A percentile compares a stretch with the other conserved stretches of the same genome.
These are phyloP conservation scores for Drosophila basisetae DNA, from an alignment of 2,888 invertebrate genomes.

Conservation along the genomic window DNA sequence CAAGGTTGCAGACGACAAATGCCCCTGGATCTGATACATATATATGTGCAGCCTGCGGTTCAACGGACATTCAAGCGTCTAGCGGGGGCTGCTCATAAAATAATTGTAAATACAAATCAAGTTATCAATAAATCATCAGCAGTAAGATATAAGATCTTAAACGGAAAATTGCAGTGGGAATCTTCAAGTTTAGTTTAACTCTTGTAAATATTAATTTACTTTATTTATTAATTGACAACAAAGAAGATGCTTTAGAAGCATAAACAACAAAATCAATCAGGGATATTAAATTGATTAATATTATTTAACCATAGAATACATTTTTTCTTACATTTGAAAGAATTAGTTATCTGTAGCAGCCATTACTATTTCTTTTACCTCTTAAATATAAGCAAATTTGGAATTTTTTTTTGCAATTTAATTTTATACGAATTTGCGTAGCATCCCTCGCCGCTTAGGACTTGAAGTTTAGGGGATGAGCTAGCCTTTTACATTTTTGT, in stretches of 20 bases:
- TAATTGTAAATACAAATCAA: not conserved
- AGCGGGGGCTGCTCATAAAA: constrained; percentile 24
- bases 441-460: constrained; percentile 16
- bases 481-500: constrained; percentile 48
- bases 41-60: constrained; percentile 37
- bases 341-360: not conserved
- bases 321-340: not conserved
- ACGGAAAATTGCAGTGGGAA: not conserved
- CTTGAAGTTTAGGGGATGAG: not conserved
- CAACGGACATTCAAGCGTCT: constrained; percentile 28
- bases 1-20: constrained; percentile 71
- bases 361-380: not conserved
- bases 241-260: not conserved
- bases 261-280: not conserved
- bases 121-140: not conserved
- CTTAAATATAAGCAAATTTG: not conserved
- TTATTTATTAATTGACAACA: not conserved
- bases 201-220: not conserved
- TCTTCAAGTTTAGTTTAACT: not conserved
- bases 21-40: constrained; percentile 11
- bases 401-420: not conserved
- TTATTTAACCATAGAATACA: not conserved
- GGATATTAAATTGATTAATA: not conserved
- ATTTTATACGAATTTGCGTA: not conserved
- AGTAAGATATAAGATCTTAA: not conserved